phyloP scores from a whole-genome alignment of 2,888 invertebrate species.

The Microdon myrmicae region DNA sequence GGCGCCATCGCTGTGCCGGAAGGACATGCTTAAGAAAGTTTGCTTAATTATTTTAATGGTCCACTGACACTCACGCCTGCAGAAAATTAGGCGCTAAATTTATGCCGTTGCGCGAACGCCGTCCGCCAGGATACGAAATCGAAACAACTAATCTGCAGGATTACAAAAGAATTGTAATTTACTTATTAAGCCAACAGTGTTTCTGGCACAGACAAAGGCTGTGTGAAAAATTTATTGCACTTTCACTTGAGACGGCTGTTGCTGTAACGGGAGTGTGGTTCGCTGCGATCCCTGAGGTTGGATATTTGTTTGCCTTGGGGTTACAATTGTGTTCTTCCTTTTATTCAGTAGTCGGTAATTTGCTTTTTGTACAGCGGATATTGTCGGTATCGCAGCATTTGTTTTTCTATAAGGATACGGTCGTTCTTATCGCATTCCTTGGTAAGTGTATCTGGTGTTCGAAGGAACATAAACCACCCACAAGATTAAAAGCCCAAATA shows the following conservation, averaged over 20 bases:
- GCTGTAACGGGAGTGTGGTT: constrained; percentile 4
- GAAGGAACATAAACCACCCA: constrained; percentile 58
- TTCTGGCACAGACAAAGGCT: constrained; percentile 27
- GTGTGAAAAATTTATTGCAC: constrained; percentile 50
- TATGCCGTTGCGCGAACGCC: constrained; percentile 12
- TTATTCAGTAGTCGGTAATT: constrained; percentile 50
- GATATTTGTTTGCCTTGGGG: constrained; percentile 19
- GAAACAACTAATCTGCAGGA: constrained; percentile 48
- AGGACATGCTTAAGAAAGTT: too few species aligned
- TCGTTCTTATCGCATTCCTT: constrained; percentile 19
- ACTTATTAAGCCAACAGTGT: constrained; percentile 28
- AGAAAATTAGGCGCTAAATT: constrained; percentile 47
- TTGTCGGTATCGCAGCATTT: constrained; percentile 15
- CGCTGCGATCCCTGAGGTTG: constrained; percentile 1
- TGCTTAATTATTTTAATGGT: constrained; percentile 46
- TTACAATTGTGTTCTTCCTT: constrained; percentile 47
- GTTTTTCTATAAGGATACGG: constrained; percentile 1
- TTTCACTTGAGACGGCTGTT: constrained; percentile 19
- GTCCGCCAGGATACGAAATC: constrained; percentile 28
- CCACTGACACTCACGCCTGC: constrained; percentile 38
- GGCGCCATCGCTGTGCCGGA: background rate
- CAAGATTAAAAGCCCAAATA: constrained; percentile 65
- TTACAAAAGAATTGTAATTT: constrained; percentile 47
- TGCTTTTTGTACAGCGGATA: constrained; percentile 37
- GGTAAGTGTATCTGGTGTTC: constrained; percentile 26